phyloP scores from a whole-genome alignment of 2,797 vertebrate species.

The Cirrhinus molitorella region DNA sequence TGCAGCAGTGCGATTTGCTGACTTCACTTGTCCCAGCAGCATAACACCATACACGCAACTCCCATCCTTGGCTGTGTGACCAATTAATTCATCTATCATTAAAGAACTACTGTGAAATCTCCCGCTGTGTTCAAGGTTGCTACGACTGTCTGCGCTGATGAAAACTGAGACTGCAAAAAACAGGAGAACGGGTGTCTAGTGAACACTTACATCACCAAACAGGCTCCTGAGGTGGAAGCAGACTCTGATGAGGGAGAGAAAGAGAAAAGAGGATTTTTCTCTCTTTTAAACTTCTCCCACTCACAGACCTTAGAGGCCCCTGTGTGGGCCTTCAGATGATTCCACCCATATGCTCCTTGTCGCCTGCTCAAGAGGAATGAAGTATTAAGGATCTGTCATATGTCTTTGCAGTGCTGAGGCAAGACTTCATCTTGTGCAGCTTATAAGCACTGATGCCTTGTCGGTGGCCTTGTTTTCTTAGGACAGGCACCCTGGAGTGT shows the following conservation, averaged over 20 bases:
- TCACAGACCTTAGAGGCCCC: conserved; percentile 38
- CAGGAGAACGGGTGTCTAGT: conserved; percentile 19
- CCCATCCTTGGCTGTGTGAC: neutral
- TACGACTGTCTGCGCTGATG: neutral
- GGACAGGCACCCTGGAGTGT: conserved; percentile 20
- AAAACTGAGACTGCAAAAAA: conserved; percentile 13
- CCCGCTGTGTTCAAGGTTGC: neutral
- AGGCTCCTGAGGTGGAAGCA: conserved; percentile 7
- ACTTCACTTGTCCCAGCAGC: conserved; percentile 11
- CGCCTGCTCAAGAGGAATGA: conserved; percentile 28
- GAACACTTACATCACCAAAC: conserved; percentile 14
- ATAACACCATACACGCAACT: too few species aligned
- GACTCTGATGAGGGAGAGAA: conserved; percentile 19
- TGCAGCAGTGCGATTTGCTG: conserved; percentile 1
- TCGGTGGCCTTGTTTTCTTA: conserved; percentile 31
- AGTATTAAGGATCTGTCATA: conserved; percentile 35
- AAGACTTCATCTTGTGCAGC: conserved; percentile 18
- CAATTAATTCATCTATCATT: conserved; percentile 34
- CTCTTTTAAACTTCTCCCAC: conserved; percentile 29
- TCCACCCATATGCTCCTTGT: conserved; percentile 20
- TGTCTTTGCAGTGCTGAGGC: conserved; percentile 9
- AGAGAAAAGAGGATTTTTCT: conserved; percentile 17
- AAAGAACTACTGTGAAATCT: conserved; percentile 11
- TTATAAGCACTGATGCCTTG: conserved; percentile 9
- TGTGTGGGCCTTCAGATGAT: conserved; percentile 21